Evolutionary conservation across 2,888 invertebrate genomes (phyloP).

Genomic region (Sinohyriopsis cumingii): DNA sequence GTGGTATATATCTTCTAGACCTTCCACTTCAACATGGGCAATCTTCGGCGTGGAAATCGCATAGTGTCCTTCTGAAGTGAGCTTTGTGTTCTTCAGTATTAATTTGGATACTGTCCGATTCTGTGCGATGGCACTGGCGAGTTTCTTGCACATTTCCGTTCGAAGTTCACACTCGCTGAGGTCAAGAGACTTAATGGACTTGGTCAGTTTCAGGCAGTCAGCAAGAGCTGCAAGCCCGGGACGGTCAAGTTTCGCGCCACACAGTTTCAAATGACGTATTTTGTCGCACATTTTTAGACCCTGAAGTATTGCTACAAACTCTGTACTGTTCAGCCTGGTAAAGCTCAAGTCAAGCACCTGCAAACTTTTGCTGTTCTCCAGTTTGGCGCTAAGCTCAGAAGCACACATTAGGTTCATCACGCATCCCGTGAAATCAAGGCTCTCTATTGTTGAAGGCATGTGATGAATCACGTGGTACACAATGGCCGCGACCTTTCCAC

Average conservation of each 20-base stretch:
- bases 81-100: conserved; percentile 41
- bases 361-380: conserved; percentile 47
- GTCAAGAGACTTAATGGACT: conserved; percentile 54
- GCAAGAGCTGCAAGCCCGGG: conserved; percentile 49
- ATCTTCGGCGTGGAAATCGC: conserved; percentile 33
- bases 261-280: conserved; percentile 86
- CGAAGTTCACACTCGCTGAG: conserved; percentile 53
- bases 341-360: conserved; percentile 43
- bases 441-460: conserved; percentile 46
- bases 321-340: conserved; percentile 47
- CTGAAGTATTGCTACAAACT: conserved; percentile 55
- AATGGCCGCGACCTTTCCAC: conserved; percentile 49
- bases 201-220: conserved; percentile 48
- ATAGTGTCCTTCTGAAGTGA: conserved; percentile 43
- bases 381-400: conserved; percentile 47
- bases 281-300: conserved; percentile 56
- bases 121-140: conserved; percentile 45
- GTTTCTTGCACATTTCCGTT: conserved; percentile 48
- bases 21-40: conserved; percentile 33
- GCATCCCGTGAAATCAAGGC: conserved; percentile 51
- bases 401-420: conserved; percentile 58
- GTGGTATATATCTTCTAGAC: conserved; percentile 22
- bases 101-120: conserved; percentile 46
- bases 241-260: conserved; percentile 91
- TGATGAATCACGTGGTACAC: conserved; percentile 60